Conservation (phyloP, 2,113 vertebrate genomes). For the Entelurus aequoreus region DNA sequence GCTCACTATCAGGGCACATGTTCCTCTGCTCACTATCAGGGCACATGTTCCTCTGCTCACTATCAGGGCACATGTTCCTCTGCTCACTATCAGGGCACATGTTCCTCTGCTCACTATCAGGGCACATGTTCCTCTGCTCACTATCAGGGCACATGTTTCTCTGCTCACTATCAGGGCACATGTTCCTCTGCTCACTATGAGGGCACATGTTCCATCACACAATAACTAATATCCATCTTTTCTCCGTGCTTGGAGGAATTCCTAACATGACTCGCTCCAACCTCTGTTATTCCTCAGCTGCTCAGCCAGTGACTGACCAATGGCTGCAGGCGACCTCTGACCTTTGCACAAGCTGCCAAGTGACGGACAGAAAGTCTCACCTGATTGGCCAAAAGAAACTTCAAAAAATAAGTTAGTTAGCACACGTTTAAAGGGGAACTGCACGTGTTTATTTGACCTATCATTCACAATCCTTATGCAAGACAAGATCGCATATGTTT, state of each 20-base stretch:
- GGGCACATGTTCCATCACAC: constrained; percentile 30
- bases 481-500: too few species aligned
- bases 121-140: too few species aligned
- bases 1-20: too few species aligned
- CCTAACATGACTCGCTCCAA: constrained; percentile 82
- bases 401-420: constrained; percentile 39
- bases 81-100: too few species aligned
- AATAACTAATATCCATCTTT: constrained; percentile 79
- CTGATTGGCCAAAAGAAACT: not conserved
- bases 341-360: constrained; percentile 75
- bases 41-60: too few species aligned
- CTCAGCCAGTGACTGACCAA: constrained; percentile 76
- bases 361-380: constrained; percentile 53
- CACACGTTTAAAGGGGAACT: constrained; percentile 16
- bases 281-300: constrained; percentile 78
- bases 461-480: too few species aligned
- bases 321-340: constrained; percentile 78
- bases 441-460: not conserved
- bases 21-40: too few species aligned
- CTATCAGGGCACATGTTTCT: too few species aligned
- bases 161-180: too few species aligned
- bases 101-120: too few species aligned
- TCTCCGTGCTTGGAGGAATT: constrained; percentile 79
- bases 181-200: too few species aligned
- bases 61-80: too few species aligned